Conservation (phyloP, 2,888 invertebrate genomes). For the Tetranychus truncatus region DNA sequence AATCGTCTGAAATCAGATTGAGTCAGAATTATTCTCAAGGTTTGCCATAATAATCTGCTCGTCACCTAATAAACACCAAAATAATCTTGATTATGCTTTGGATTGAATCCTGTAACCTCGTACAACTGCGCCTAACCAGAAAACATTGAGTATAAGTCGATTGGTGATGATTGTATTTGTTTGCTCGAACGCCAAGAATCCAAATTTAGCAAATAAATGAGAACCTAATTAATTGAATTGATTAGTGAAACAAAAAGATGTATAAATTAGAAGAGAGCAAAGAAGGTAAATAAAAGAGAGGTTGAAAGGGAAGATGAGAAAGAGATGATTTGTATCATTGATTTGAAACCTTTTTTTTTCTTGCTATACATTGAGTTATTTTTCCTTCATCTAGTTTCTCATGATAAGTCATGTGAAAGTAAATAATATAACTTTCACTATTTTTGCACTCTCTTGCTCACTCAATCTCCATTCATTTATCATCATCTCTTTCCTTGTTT, state of each 20-base stretch:
- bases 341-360: background rate
- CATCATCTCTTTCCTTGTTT: background rate
- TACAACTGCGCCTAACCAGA: too few relatives aligned
- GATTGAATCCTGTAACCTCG: too few relatives aligned
- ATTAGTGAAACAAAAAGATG: background rate
- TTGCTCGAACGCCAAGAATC: too few relatives aligned
- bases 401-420: background rate
- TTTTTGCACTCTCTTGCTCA: background rate
- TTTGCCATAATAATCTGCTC: too few relatives aligned
- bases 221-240: background rate
- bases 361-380: background rate
- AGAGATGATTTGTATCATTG: conserved; percentile 1
- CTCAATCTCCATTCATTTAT: background rate
- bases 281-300: background rate
- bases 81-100: too few relatives aligned
- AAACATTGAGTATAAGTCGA: too few relatives aligned
- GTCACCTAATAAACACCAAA: too few relatives aligned
- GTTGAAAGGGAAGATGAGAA: background rate
- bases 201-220: background rate
- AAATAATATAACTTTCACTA: background rate
- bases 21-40: too few relatives aligned
- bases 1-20: too few relatives aligned
- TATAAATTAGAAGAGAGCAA: background rate
- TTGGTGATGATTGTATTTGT: too few relatives aligned
- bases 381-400: background rate